These are phyloP conservation scores for Eupeodes latifasciatus DNA, from an alignment of 2,888 invertebrate genomes.

Conservation along the genomic window DNA sequence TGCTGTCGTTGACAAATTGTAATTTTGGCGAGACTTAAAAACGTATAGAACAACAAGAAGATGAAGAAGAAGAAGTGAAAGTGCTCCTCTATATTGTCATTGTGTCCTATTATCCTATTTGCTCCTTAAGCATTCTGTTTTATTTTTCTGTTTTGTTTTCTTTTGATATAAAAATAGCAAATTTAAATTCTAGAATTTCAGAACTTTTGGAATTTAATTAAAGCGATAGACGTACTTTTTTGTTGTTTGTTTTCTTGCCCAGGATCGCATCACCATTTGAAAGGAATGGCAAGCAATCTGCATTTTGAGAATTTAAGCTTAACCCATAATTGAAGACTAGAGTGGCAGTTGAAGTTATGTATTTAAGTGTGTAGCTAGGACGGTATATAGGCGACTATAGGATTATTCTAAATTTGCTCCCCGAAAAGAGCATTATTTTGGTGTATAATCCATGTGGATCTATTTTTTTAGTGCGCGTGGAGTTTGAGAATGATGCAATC, in stretches of 20 bases:
- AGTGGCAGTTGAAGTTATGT: slow-evolving; percentile 3
- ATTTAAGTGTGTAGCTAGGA: no score
- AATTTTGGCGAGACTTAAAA: slow-evolving; percentile 58
- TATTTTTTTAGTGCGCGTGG: slow-evolving; percentile 39
- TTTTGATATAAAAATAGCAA: slow-evolving; percentile 17
- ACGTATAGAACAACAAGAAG: neutral
- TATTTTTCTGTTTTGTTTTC: neutral
- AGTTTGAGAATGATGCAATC: slow-evolving; percentile 34
- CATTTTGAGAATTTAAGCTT: slow-evolving; percentile 56
- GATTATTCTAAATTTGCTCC: slow-evolving; percentile 58
- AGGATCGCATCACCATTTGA: neutral
- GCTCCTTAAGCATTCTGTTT: neutral
- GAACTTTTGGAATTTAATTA: slow-evolving; percentile 48
- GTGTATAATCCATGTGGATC: slow-evolving; percentile 25
- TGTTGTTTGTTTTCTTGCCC: neutral
- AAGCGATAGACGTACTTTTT: slow-evolving; percentile 2
- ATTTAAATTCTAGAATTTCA: slow-evolving; percentile 57
- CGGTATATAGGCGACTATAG: slow-evolving; percentile 5
- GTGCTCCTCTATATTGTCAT: slow-evolving; percentile 16
- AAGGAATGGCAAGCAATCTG: slow-evolving; percentile 19
- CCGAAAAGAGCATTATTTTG: slow-evolving; percentile 3
- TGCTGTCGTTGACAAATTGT: slow-evolving; percentile 57
- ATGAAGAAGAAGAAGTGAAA: neutral
- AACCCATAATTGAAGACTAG: slow-evolving; percentile 29
- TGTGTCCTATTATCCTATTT: slow-evolving; percentile 34